Conservation (phyloP, 2,888 invertebrate genomes). For the Oligia strigilis region DNA sequence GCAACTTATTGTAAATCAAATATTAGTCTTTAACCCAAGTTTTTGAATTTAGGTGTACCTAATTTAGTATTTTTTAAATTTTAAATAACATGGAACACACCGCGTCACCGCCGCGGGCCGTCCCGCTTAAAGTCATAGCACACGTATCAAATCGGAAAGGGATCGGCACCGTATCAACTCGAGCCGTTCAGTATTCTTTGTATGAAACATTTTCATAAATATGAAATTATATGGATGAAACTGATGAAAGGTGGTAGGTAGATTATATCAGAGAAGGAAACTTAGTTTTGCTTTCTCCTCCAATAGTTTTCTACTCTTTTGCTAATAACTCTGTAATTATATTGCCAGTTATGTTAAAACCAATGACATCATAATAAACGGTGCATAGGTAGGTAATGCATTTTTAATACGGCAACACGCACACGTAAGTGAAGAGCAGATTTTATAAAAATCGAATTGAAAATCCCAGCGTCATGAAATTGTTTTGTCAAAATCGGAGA, state of each 20-base stretch:
- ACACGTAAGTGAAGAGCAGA: background rate
- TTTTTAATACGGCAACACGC: conserved; percentile 5
- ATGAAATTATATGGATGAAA: background rate
- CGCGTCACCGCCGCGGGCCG: no score
- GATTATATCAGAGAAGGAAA: background rate
- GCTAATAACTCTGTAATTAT: no score
- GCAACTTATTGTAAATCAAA: no score
- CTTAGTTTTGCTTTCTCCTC: background rate
- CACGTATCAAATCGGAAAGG: no score
- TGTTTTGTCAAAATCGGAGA: background rate
- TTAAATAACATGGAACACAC: no score
- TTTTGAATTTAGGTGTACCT: no score
- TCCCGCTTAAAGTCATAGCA: no score
- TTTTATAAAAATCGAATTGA: background rate
- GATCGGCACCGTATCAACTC: no score
- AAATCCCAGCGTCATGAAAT: background rate
- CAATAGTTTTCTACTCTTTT: background rate
- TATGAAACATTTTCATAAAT: background rate
- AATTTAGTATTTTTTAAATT: no score
- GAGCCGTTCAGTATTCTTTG: no score
- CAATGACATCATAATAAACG: conserved; percentile 18
- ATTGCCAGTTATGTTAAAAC: background rate
- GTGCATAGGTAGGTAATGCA: background rate
- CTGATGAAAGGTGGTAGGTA: background rate
- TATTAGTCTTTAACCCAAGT: no score